These are phyloP conservation scores for Muscicapa striata DNA, from an alignment of 2,797 vertebrate genomes.

Conservation along the genomic window DNA sequence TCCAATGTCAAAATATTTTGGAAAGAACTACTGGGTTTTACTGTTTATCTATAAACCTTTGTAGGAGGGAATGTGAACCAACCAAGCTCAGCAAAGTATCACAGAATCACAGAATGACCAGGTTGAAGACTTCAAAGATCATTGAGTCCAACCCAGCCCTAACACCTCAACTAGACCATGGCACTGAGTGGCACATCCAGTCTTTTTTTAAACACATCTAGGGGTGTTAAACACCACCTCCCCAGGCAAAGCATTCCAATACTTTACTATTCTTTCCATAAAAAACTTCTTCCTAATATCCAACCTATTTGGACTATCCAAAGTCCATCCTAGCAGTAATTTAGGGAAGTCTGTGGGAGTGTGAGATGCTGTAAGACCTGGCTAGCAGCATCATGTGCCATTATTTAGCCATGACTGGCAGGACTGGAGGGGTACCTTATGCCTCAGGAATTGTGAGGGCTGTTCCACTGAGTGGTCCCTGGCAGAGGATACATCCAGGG, in stretches of 20 bases:
- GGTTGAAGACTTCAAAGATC: too few species aligned
- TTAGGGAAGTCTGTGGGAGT: neutral
- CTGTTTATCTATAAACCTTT: neutral
- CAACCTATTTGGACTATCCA: too few species aligned
- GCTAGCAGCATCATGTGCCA: fast-evolving
- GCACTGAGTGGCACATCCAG: too few species aligned
- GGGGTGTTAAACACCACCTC: too few species aligned
- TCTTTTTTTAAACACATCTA: too few species aligned
- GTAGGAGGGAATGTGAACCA: neutral
- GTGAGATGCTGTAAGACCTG: neutral
- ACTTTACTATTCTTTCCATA: too few species aligned
- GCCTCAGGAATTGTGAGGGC: neutral
- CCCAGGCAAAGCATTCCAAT: too few species aligned
- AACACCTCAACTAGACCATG: too few species aligned
- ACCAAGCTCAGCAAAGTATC: neutral
- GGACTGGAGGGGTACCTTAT: neutral
- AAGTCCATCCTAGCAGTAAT: neutral
- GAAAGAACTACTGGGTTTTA: neutral
- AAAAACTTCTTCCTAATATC: too few species aligned
- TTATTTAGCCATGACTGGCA: neutral
- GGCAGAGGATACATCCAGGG: neutral
- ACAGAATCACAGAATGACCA: too few species aligned
- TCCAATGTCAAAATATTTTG: neutral
- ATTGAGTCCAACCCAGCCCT: too few species aligned
- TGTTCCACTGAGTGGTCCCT: neutral